Evolutionary conservation across 2,888 invertebrate genomes (phyloP), one percentile per base, ranked within the genome.

Genomic region (Cylindroiulus punctatus): DNA sequence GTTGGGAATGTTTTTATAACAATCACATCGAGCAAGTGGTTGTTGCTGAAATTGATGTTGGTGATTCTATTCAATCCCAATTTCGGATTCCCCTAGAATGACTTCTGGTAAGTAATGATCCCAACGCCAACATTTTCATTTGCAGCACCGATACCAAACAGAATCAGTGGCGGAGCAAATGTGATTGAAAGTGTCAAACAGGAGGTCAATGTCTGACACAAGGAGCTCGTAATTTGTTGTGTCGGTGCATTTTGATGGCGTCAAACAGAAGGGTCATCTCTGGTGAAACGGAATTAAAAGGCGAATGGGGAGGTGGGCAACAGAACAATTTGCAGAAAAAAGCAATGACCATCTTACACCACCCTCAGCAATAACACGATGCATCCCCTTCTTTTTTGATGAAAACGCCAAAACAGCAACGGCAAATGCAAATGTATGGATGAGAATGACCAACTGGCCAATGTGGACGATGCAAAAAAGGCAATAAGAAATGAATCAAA

Each of bases 181-280:
- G 65, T 65, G 65, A 65, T 65, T 65, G 65, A 65, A 65, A 65
- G 26, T 65, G 44, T 65, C 65, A 65, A 65, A 65, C 26, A 65
- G 8, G 19, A 65, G 65, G 65, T 65, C 26, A 65, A 65, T 2
- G 4, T 22, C 65, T 10, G 65, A 65, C 65, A 26, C 65, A 65
- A 10, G 65, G 65, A 65, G 65, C 26, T 65, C 26, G 65, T 65
- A 65, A 65, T 65, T 65, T 26, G 26, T 65, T 65, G 65, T 26
- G 7, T 65, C 26, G 65, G 65, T 65, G 65, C 65, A 65, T 65
- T 65, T 65, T 26, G 26, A 65, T 65, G 22, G 65, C 22, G 65
- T 65, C 65, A 65, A 65, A 65, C 65, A 26, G 65, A 65, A 65
- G 65, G 65, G 65, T 65, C 65, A 65, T 65, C 65, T 22, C 65